phyloP scores from a whole-genome alignment of 2,888 invertebrate species.

The Cerceris rybyensis region DNA sequence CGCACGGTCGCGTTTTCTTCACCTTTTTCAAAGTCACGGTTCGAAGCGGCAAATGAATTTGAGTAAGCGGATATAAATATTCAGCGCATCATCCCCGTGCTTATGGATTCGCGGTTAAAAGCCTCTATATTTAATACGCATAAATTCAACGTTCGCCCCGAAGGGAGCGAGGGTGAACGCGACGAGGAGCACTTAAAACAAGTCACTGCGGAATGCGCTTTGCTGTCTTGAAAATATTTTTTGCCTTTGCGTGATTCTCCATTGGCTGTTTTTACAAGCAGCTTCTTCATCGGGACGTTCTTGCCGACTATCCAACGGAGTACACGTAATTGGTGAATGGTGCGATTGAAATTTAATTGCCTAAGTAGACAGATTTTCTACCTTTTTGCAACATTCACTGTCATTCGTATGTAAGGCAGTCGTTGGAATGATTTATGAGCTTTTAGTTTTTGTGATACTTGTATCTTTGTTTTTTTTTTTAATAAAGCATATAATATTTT shows the following conservation, averaged over 20 bases:
- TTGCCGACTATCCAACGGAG: no score
- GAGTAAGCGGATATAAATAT: slow-evolving; percentile 67
- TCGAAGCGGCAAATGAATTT: slow-evolving; percentile 51
- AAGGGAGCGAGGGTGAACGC: slow-evolving; percentile 18
- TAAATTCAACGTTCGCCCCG: slow-evolving; percentile 58
- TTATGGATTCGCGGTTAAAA: slow-evolving; percentile 67
- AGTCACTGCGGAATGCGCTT: slow-evolving; percentile 30
- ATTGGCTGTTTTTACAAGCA: background rate
- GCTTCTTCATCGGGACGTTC: background rate
- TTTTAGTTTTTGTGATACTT: no score
- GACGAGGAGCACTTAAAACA: slow-evolving; percentile 40
- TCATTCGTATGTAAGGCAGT: no score
- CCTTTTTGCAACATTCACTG: no score
- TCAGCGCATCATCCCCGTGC: slow-evolving; percentile 55
- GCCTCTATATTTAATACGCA: slow-evolving; percentile 68
- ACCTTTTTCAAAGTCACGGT: background rate
- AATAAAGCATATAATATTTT: no score
- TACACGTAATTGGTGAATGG: no score
- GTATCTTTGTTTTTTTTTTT: no score
- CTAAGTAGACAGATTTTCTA: no score
- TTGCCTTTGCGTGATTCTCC: slow-evolving; percentile 11
- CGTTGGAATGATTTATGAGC: no score
- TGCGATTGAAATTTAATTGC: no score
- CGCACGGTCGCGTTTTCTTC: background rate
- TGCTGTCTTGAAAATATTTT: slow-evolving; percentile 15